Evolutionary conservation across 2,113 vertebrate genomes (phyloP).

Genomic region (Pao palembangensis): DNA sequence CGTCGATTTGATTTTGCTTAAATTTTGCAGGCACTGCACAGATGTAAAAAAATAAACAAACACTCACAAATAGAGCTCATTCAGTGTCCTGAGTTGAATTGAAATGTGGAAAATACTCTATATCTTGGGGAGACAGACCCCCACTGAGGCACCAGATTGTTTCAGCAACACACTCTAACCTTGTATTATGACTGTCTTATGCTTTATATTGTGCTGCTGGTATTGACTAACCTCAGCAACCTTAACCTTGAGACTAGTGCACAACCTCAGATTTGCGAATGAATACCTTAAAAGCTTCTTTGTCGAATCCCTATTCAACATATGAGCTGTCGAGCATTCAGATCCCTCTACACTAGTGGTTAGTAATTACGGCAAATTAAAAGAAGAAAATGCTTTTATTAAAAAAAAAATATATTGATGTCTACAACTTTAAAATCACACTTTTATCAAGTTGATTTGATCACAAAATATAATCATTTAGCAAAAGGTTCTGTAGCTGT

Average conservation of each 20-base stretch:
- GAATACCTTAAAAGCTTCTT: neutral
- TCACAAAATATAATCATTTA: neutral
- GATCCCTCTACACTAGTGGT: too few relatives aligned
- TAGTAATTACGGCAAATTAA: too few relatives aligned
- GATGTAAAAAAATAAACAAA: neutral
- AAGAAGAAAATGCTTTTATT: neutral
- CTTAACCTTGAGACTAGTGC: too few relatives aligned
- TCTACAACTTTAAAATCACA: neutral
- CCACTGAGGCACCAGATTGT: conserved; percentile 7
- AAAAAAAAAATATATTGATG: neutral
- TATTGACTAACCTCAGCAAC: too few relatives aligned
- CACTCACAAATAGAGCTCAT: conserved; percentile 3
- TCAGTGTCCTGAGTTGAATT: neutral
- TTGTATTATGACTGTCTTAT: neutral
- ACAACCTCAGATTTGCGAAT: too few relatives aligned
- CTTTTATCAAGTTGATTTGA: neutral
- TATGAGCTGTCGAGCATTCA: too few relatives aligned
- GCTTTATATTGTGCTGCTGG: too few relatives aligned
- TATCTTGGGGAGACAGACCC: neutral
- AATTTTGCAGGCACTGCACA: conserved; percentile 49
- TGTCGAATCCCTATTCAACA: too few relatives aligned
- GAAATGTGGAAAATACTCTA: conserved; percentile 22
- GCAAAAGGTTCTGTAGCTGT: neutral
- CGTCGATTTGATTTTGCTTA: conserved; percentile 58
- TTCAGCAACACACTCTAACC: conserved; percentile 3